phyloP scores from a whole-genome alignment of 2,797 vertebrate species.

The Micrastur ruficollis region DNA sequence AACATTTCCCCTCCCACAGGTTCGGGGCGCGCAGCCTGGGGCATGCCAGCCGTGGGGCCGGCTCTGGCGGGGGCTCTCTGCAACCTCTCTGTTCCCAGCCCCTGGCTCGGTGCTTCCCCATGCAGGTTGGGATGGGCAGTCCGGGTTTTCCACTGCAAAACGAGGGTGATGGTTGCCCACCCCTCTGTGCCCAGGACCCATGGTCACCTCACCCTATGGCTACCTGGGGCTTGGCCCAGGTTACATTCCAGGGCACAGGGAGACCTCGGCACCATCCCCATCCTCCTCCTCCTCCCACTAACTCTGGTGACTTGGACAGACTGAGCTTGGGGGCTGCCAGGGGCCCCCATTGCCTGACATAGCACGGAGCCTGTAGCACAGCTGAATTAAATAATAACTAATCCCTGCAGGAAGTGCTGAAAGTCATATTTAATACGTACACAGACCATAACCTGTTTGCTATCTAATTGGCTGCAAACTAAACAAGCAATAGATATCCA shows the following conservation, averaged over 20 bases:
- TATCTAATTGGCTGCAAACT: conserved; percentile 52
- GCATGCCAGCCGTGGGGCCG: fast-evolving
- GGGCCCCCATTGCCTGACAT: neutral
- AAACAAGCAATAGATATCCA: conserved; percentile 38
- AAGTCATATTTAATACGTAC: neutral
- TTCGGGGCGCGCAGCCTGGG: fast-evolving
- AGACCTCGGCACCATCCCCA: neutral
- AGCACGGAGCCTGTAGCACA: neutral
- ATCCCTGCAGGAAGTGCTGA: neutral
- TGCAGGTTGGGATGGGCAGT: neutral
- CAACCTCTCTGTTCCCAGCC: neutral
- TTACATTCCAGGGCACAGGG: neutral
- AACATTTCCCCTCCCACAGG: neutral
- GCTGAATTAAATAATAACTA: neutral
- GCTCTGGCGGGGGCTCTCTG: neutral
- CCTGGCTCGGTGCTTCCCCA: neutral
- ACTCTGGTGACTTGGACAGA: fast-evolving
- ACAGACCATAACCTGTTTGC: conserved; percentile 7
- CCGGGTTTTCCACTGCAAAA: neutral
- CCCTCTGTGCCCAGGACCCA: fast-evolving
- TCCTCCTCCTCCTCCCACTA: neutral
- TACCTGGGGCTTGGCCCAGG: fast-evolving
- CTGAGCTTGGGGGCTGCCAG: fast-evolving
- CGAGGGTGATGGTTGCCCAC: neutral
- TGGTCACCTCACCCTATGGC: neutral